Evolutionary conservation across 1,140 invertebrate genomes (phyloP), one percentile per base, ranked within the genome.

Genomic region (Teleogryllus occipitalis): DNA sequence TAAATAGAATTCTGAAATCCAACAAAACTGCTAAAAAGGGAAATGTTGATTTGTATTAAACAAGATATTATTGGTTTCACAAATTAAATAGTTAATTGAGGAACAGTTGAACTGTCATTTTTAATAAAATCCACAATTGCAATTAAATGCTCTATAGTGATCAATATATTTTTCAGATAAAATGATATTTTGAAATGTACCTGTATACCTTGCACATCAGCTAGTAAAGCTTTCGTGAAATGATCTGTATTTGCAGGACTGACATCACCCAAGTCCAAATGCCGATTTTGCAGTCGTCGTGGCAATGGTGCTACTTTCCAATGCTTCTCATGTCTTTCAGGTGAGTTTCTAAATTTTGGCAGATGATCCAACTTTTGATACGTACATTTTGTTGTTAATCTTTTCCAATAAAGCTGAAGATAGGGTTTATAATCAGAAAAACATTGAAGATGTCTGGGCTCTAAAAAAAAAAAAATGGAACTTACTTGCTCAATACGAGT

Each of bases 221-320:
- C 82, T 80, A 86, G 87, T 8, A 91, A 82, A 27, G 89, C 87
- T 75, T 85, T 85, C 7, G 86, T 85, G 82, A 91, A 89, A 83
- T 90, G 89, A 47, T 85, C 84, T 7, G 86, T 85, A 82, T 90
- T 88, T 54, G 89, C 86, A 47, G 90, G 88, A 74, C 89, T 89
- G 0, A 91, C 89, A 85, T 91, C 90, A 12, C 90, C 90, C 39
- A 91, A 84, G 80, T 91, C 90, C 78, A 91, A 81, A 81, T 88
- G 88, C 75, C 90, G 87, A 82, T 87, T 85, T 80, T 82, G 80
- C 21, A 85, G 81, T 83, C 88, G 84, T 22, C 84, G 81, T 39
- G 89, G 89, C n/a, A 91, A 84, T 75, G 88, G 85, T 21, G 84
- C 84, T 49, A 91, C 86, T 84, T 86, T 88, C 90, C 90, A 91